Evolutionary conservation across 2,888 invertebrate genomes (phyloP).

Genomic region (Frankliniella fusca): DNA sequence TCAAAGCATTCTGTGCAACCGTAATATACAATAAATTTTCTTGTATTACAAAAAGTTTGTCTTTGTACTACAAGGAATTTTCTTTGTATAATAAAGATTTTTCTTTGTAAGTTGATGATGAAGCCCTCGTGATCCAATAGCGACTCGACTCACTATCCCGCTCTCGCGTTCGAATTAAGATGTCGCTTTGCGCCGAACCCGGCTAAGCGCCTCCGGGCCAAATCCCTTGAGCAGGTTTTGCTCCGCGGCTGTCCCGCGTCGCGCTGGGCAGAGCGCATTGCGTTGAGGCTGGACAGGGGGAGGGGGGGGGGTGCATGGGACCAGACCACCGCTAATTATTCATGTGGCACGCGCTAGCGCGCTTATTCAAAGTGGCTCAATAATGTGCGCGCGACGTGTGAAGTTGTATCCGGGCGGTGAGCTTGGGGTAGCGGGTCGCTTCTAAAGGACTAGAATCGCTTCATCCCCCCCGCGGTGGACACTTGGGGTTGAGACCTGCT

Average conservation of each 20-base stretch:
- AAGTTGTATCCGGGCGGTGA: not conserved
- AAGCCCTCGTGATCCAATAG: too few relatives aligned
- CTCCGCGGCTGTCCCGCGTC: not conserved
- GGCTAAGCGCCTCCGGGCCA: constrained; percentile 2
- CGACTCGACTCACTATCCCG: not conserved
- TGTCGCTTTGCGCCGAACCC: not conserved
- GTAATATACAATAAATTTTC: too few relatives aligned
- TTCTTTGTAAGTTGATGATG: too few relatives aligned
- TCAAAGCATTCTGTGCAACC: too few relatives aligned
- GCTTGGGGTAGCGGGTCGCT: too few relatives aligned
- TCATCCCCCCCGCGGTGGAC: too few relatives aligned
- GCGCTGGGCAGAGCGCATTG: not conserved
- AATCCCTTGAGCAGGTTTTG: not conserved
- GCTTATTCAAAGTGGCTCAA: constrained; percentile 24
- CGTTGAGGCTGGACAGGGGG: not conserved
- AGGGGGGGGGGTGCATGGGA: not conserved
- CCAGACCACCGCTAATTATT: not conserved
- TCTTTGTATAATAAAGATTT: too few relatives aligned
- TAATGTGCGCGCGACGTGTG: not conserved
- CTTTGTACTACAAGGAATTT: too few relatives aligned
- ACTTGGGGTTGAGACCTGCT: too few relatives aligned
- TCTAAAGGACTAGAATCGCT: too few relatives aligned
- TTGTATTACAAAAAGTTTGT: too few relatives aligned
- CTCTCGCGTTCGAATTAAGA: constrained; percentile 1
- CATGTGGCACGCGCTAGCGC: constrained; percentile 3